Evolutionary conservation across 2,797 vertebrate genomes (phyloP).

Genomic region (Kryptopterus vitreolus): DNA sequence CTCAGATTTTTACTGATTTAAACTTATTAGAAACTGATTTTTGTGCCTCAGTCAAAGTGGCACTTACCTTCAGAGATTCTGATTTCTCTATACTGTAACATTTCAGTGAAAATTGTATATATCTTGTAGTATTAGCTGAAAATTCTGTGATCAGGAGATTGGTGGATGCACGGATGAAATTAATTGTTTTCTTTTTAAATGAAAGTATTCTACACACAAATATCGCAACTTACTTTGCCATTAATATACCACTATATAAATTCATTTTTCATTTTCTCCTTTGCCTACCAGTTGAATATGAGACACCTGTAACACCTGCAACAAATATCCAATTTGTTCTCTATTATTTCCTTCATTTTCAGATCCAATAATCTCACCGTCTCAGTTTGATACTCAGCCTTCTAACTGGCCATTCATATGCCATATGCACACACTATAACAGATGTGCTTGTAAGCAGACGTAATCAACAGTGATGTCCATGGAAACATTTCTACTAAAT

Average conservation of each 20-base stretch:
- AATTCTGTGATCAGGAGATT: neutral
- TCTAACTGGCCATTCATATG: neutral
- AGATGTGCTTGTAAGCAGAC: neutral
- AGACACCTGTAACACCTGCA: neutral
- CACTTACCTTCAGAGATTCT: neutral
- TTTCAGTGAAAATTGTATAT: neutral
- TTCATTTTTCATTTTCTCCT: neutral
- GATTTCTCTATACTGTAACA: too few species aligned
- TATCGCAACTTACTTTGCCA: neutral
- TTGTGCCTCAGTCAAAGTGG: neutral
- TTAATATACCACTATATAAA: neutral
- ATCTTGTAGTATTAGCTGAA: neutral
- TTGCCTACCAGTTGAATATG: neutral
- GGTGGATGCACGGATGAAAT: neutral
- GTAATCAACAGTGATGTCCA: neutral
- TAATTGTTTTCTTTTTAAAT: neutral
- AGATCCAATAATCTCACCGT: neutral
- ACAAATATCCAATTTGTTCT: neutral
- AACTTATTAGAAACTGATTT: neutral
- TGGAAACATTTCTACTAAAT: neutral
- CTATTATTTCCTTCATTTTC: neutral
- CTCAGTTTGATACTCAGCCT: neutral
- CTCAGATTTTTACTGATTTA: conserved; percentile 9
- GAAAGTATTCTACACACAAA: neutral
- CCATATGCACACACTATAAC: too few species aligned